Conservation (phyloP, 2,888 invertebrate genomes). For the Gibbula magus region DNA sequence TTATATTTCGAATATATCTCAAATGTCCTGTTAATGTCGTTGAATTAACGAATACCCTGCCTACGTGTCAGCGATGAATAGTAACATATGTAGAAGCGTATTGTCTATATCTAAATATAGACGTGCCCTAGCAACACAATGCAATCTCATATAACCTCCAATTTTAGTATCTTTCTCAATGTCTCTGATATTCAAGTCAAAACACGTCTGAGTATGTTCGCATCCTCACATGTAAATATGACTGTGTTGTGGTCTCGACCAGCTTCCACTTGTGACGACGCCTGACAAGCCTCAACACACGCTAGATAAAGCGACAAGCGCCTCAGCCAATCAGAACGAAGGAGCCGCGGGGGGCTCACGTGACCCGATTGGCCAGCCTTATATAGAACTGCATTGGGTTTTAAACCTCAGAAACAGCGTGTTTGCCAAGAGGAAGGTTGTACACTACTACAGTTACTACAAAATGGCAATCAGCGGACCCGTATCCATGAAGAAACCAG, state of each 20-base stretch:
- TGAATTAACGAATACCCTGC: too few species aligned
- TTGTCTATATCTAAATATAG: too few species aligned
- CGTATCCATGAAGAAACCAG: neutral
- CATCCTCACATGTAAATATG: slow-evolving; percentile 22
- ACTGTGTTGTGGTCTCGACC: neutral
- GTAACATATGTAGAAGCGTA: too few species aligned
- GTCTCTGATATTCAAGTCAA: neutral
- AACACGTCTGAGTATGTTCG: neutral
- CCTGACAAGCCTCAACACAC: slow-evolving; percentile 9
- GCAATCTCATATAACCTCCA: too few species aligned
- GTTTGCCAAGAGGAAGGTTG: neutral
- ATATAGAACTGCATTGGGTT: neutral
- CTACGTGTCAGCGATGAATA: too few species aligned
- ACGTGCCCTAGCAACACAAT: too few species aligned
- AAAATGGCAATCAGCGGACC: slow-evolving; percentile 9
- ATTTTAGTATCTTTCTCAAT: slow-evolving; percentile 4
- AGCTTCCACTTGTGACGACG: neutral
- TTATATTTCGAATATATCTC: too few species aligned
- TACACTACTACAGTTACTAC: neutral
- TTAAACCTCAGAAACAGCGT: slow-evolving; percentile 11
- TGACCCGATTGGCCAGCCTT: slow-evolving; percentile 6
- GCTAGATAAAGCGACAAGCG: neutral
- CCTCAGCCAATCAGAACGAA: slow-evolving; percentile 6
- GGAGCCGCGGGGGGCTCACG: slow-evolving; percentile 8
- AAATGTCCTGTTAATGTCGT: too few species aligned